A percentile compares a stretch with the other conserved stretches of the same genome.
Conservation (phyloP, 2,888 invertebrate genomes). For the Epinotia brunnichana region DNA sequence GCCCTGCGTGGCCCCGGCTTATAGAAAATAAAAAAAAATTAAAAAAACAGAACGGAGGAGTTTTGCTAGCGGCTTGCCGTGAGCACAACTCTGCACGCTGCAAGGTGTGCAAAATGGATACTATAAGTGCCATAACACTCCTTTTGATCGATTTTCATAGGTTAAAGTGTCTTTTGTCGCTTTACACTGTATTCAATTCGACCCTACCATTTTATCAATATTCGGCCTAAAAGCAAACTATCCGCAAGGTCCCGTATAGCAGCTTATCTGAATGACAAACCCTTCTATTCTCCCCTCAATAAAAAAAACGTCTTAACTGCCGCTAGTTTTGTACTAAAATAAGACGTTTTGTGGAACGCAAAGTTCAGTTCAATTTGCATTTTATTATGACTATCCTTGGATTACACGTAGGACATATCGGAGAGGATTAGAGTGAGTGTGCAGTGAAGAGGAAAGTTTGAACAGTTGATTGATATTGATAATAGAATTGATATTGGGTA, state of each 20-base stretch:
- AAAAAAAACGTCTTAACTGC: neutral
- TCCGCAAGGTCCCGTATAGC: constrained; percentile 11
- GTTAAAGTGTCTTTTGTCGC: neutral
- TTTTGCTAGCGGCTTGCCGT: too few species aligned
- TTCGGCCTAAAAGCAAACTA: constrained; percentile 9
- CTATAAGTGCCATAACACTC: too few species aligned
- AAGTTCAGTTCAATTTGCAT: constrained; percentile 22
- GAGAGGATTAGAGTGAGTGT: constrained; percentile 18
- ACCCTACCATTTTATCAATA: constrained; percentile 11
- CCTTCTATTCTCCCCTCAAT: neutral
- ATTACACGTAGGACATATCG: constrained; percentile 26
- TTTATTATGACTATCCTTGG: constrained; percentile 25
- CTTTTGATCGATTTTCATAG: too few species aligned
- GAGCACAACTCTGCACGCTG: too few species aligned
- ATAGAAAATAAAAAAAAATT: too few species aligned
- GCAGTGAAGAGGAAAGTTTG: constrained; percentile 5
- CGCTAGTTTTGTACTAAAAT: neutral
- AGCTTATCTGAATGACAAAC: constrained; percentile 21
- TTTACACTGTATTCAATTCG: neutral
- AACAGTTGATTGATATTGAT: constrained; percentile 16
- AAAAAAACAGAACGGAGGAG: too few species aligned
- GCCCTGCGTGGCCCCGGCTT: too few species aligned
- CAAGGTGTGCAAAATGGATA: too few species aligned
- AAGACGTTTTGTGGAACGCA: neutral
- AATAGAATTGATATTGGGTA: constrained; percentile 6